phyloP scores from a whole-genome alignment of 30 jellyfish, hydroid and myxozoan species.

The Hydra vulgaris region DNA sequence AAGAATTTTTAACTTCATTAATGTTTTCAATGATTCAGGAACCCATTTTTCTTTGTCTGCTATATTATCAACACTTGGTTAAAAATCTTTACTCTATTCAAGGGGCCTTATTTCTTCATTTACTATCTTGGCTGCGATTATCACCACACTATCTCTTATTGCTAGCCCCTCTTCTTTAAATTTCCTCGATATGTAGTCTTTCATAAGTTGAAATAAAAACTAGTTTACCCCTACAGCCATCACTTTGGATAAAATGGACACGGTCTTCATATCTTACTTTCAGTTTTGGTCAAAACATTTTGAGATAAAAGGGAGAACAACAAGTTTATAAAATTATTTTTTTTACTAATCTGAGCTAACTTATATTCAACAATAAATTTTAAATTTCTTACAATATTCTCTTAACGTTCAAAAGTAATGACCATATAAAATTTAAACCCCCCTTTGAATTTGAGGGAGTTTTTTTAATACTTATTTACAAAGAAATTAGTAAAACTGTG shows the following conservation, averaged over 20 bases:
- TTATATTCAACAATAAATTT: too few relatives aligned
- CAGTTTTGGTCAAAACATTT: conserved; percentile 21
- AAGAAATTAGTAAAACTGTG: too few relatives aligned
- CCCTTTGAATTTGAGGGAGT: too few relatives aligned
- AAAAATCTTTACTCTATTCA: background rate
- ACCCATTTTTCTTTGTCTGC: conserved; percentile 26
- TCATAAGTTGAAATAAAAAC: conserved; percentile 42
- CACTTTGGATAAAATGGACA: conserved; percentile 28
- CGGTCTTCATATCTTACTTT: conserved; percentile 33
- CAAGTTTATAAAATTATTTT: too few relatives aligned
- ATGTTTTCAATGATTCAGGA: conserved; percentile 8
- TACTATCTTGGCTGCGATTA: conserved; percentile 42
- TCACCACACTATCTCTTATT: conserved; percentile 24
- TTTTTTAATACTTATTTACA: too few relatives aligned
- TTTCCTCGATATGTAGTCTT: conserved; percentile 18
- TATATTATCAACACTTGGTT: conserved; percentile 30
- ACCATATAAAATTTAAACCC: too few relatives aligned
- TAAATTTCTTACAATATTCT: too few relatives aligned
- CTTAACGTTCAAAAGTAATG: too few relatives aligned
- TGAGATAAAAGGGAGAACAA: too few relatives aligned
- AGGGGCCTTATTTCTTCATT: conserved; percentile 18
- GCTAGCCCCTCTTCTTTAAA: conserved; percentile 19
- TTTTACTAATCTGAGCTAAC: too few relatives aligned
- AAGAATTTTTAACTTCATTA: background rate
- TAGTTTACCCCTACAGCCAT: conserved; percentile 28